Conservation (phyloP, 1,140 invertebrate genomes). For the Sitophilus oryzae region DNA sequence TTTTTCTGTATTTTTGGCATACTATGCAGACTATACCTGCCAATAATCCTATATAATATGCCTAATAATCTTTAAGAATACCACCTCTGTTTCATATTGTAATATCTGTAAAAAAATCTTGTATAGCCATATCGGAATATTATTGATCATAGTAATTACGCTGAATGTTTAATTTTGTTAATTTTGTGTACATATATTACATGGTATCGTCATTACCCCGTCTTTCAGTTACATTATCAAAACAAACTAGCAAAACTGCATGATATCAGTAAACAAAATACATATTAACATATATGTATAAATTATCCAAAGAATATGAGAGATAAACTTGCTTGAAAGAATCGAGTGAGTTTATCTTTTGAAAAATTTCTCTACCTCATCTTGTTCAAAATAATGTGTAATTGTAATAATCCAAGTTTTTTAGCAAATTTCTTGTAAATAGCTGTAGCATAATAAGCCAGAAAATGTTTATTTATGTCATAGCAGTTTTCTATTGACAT, state of each 20-base stretch:
- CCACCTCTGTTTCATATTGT: too few species aligned
- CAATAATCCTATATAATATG: too few species aligned
- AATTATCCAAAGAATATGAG: constrained; percentile 9
- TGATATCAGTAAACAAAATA: constrained; percentile 14
- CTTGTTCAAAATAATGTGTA: constrained; percentile 4
- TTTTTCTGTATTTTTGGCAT: too few species aligned
- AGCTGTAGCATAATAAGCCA: background rate
- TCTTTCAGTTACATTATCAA: constrained; percentile 9
- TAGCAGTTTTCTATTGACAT: constrained; percentile 9
- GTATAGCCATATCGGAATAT: constrained; percentile 1
- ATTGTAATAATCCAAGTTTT: constrained; percentile 2
- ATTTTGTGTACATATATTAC: constrained; percentile 7
- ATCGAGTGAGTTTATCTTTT: background rate
- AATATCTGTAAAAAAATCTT: background rate
- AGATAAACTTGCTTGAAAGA: background rate
- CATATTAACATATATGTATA: too few species aligned
- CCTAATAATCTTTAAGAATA: too few species aligned
- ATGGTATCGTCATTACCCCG: constrained; percentile 7
- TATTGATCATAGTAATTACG: background rate
- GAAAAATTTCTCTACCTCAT: constrained; percentile 11
- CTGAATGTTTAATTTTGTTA: background rate
- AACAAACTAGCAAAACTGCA: constrained; percentile 8
- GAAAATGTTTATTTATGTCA: constrained; percentile 16
- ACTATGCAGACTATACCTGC: too few species aligned
- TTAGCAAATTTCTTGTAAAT: constrained; percentile 13